Conservation (phyloP, 2,888 invertebrate genomes). For the Meloe dianella region DNA sequence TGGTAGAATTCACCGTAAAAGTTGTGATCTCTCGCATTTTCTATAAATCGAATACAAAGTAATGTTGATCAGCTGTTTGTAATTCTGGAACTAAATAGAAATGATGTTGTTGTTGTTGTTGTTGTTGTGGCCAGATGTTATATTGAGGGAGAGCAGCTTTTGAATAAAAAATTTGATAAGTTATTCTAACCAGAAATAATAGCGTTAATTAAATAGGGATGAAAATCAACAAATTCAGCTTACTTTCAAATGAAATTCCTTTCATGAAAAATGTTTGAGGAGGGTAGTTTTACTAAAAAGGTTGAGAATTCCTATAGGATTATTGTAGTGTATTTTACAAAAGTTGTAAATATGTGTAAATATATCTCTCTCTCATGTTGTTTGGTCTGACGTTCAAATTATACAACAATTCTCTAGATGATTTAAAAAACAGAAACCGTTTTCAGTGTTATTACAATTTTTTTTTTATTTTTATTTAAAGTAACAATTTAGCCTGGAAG, state of each 20-base stretch:
- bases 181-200: no score
- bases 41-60: conserved; percentile 4
- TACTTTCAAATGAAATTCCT: not conserved
- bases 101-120: not conserved
- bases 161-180: not conserved
- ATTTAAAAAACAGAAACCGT: not conserved
- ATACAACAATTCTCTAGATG: not conserved
- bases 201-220: not conserved
- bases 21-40: not conserved
- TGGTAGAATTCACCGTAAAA: conserved; percentile 3
- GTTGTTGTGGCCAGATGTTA: not conserved
- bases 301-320: no score
- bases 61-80: not conserved
- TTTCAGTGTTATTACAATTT: not conserved
- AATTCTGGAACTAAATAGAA: not conserved
- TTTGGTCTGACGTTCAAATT: not conserved
- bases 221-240: not conserved
- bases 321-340: not conserved
- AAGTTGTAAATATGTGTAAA: not conserved
- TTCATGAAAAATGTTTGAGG: not conserved
- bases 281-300: not conserved
- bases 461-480: not conserved
- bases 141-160: not conserved
- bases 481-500: not conserved
- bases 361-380: not conserved